Conservation (phyloP, 2,888 invertebrate genomes). For the Sinopyrophorus schimmeli region DNA sequence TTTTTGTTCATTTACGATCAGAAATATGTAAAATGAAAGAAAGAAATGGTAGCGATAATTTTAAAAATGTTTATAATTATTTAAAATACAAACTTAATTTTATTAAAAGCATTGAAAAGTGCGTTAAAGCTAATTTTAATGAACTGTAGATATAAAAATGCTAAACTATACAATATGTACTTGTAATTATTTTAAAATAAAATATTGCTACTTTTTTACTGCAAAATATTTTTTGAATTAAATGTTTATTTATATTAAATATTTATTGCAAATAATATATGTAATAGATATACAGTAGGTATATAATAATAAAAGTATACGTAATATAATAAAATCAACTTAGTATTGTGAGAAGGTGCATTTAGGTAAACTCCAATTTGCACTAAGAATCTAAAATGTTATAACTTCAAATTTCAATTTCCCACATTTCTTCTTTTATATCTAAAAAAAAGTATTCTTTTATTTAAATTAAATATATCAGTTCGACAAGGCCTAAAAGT, state of each 20-base stretch:
- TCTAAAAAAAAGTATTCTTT: too few species aligned
- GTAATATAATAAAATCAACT: too few species aligned
- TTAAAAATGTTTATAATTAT: slow-evolving; percentile 24
- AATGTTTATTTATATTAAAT: slow-evolving; percentile 9
- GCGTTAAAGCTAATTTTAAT: neutral
- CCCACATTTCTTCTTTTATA: slow-evolving; percentile 12
- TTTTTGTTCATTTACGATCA: slow-evolving; percentile 23
- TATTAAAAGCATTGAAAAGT: slow-evolving; percentile 10
- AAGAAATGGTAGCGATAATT: slow-evolving; percentile 15
- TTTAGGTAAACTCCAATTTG: slow-evolving; percentile 17
- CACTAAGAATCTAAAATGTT: slow-evolving; percentile 12
- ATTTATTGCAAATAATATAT: slow-evolving; percentile 17
- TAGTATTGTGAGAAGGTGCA: slow-evolving; percentile 25
- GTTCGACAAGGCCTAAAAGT: too few species aligned
- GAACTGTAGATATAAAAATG: neutral
- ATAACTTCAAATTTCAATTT: slow-evolving; percentile 17
- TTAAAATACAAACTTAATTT: slow-evolving; percentile 27
- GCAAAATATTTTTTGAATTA: neutral
- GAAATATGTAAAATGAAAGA: neutral
- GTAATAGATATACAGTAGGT: too few species aligned
- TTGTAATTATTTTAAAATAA: neutral
- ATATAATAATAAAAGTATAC: slow-evolving; percentile 23
- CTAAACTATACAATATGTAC: neutral
- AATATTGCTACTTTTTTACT: neutral
- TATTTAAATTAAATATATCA: too few species aligned